Evolutionary conservation across 2,113 vertebrate species (phyloP), one percentile per base, ranked within the genome.

Genomic region (Alectura lathami): DNA sequence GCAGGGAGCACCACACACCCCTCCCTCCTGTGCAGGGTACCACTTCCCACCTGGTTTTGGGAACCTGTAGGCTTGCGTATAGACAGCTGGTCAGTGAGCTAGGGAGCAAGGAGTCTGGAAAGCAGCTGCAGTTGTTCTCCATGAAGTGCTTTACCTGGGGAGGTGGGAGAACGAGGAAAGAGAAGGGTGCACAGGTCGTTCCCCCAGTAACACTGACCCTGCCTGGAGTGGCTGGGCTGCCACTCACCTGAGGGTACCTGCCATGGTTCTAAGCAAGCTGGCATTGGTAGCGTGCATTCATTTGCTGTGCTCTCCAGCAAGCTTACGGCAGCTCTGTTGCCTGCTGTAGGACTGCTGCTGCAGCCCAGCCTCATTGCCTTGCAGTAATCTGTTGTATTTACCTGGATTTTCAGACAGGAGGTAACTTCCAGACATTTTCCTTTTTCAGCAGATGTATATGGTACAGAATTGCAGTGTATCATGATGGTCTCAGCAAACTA

Each of bases 161-260:
- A n/a, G 11, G 56, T 56, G 54, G 32, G 54, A 18, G n/a, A 23
- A 7, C 26, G 45, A 7, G 15, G 32, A 45, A 62, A 8, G 30
- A 53, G n/a, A n/a, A 56, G 22, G 43, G 43, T 48, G 54, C 4
- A n/a, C n/a, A n/a, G n/a, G 36, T 32, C 40, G 43, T 18, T 5
- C 2, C 24, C 16, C 2, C 21, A 4, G 4, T 50, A 30, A 72
- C 68, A 11, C 36, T 40, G 12, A 16, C 30, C 34, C 3, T 22
- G 40, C 8, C 20, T n/a, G 2, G 9, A 42, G 14, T 0, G 0
- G 1, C 53, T 56, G 27, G 24, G 3, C n/a, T 17, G 5, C 3
- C 11, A 8, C 4, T 29, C 4, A 0, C 3, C 11, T 0, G 3
- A 40, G 42, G 48, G 20, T 23, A 3, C 8, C 38, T 54, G 30